Conservation (phyloP, 2,113 vertebrate genomes). For the Trematomus loennbergii region DNA sequence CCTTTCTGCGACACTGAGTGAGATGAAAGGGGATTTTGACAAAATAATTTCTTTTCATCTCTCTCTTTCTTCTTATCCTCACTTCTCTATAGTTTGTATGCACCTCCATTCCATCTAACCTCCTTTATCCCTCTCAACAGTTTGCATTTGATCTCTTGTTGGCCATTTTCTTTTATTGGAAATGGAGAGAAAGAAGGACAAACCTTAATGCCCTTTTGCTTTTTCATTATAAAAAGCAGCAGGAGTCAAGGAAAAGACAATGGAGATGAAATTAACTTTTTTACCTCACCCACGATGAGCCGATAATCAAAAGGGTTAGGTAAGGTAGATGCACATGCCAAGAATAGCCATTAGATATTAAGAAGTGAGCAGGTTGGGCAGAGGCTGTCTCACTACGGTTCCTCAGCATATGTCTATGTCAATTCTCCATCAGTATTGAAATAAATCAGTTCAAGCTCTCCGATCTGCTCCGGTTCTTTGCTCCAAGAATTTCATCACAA, state of each 20-base stretch:
- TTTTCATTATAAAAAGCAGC: constrained; percentile 50
- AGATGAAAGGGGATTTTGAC: constrained; percentile 70
- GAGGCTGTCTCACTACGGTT: no score
- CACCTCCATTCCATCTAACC: constrained; percentile 30
- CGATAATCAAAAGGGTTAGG: neutral
- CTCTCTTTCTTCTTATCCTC: constrained; percentile 12
- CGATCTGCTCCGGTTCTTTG: no score
- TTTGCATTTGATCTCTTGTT: constrained; percentile 28
- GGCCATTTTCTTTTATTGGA: neutral
- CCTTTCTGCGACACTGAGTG: constrained; percentile 52
- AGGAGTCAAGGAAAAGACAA: constrained; percentile 21
- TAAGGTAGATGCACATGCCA: neutral
- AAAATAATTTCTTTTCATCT: constrained; percentile 67
- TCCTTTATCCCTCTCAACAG: neutral
- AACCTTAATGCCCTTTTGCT: neutral
- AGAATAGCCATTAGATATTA: neutral
- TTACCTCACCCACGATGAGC: constrained; percentile 25
- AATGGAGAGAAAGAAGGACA: neutral
- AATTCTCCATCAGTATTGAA: no score
- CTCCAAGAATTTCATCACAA: no score
- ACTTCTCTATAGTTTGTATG: constrained; percentile 33
- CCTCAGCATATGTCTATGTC: no score
- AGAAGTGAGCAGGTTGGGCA: no score
- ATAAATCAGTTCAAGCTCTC: no score
- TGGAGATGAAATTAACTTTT: constrained; percentile 16